phyloP scores from a whole-genome alignment of 2,888 invertebrate species.

The Sipha maydis region DNA sequence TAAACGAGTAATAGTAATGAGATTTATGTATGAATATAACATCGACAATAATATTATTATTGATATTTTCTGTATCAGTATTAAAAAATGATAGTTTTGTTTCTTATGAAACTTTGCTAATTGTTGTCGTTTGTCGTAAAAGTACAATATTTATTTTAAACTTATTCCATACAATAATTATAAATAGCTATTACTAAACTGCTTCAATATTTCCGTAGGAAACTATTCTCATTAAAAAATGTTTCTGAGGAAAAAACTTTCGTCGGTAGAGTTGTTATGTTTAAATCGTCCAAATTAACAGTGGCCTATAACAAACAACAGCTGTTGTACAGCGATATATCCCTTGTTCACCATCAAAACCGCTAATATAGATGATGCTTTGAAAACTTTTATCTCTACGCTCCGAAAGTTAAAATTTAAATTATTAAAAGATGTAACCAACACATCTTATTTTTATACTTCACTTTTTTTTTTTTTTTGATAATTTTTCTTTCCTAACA shows the following conservation, averaged over 20 bases:
- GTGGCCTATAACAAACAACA: conserved; percentile 30
- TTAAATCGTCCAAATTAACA: conserved; percentile 55
- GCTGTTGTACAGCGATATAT: conserved; percentile 42
- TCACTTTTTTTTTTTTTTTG: background rate
- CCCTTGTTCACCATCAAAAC: conserved; percentile 19
- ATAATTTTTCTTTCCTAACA: conserved; percentile 11
- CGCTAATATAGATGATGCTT: conserved; percentile 16
- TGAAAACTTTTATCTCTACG: conserved; percentile 46
- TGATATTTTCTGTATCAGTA: no score
- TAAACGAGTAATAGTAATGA: no score
- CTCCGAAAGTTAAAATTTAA: conserved; percentile 28
- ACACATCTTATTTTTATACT: background rate
- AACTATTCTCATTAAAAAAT: conserved; percentile 53
- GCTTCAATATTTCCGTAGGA: conserved; percentile 40
- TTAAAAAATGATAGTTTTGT: no score
- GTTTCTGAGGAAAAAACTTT: conserved; percentile 29
- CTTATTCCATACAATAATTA: background rate
- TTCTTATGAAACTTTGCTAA: background rate
- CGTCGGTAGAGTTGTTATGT: conserved; percentile 1
- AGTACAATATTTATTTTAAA: background rate
- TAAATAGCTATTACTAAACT: conserved; percentile 27
- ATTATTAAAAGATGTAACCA: conserved; percentile 29
- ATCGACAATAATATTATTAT: background rate
- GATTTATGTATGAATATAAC: no score
- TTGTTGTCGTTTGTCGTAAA: background rate